phyloP scores from a whole-genome alignment of 2,888 invertebrate species.

The Eucriotettix oculatus region DNA sequence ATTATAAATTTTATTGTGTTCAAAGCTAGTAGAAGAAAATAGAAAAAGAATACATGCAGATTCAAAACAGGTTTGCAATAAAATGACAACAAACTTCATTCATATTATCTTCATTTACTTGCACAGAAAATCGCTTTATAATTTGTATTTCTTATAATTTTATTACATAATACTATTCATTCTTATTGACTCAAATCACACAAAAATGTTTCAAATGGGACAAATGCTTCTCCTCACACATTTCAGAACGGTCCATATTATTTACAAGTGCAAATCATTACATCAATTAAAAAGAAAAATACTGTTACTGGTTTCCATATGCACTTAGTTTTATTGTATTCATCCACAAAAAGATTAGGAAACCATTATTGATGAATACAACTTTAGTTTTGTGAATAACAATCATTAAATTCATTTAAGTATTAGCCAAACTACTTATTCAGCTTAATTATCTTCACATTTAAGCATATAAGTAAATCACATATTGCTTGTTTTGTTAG shows the following conservation, averaged over 20 bases:
- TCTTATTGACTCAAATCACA: background rate
- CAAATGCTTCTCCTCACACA: background rate
- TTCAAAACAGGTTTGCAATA: too few relatives aligned
- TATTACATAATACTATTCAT: background rate
- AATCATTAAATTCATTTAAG: too few relatives aligned
- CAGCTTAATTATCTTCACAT: too few relatives aligned
- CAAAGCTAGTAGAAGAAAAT: too few relatives aligned
- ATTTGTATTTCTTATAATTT: background rate
- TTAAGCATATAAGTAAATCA: too few relatives aligned
- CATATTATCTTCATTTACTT: background rate
- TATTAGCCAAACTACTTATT: too few relatives aligned
- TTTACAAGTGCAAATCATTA: constrained; percentile 3
- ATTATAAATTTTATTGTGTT: too few relatives aligned
- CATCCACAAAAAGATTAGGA: background rate
- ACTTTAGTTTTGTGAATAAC: too few relatives aligned
- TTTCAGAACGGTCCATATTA: background rate
- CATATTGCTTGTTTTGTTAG: too few relatives aligned
- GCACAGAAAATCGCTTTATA: background rate
- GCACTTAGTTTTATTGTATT: background rate
- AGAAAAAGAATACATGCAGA: too few relatives aligned
- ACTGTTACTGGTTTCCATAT: too few relatives aligned
- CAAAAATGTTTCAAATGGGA: background rate
- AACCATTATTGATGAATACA: too few relatives aligned
- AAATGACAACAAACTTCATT: background rate
- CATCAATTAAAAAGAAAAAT: background rate